Evolutionary conservation across 1,140 invertebrate species (phyloP).

Genomic region (Drosophila leontia): DNA sequence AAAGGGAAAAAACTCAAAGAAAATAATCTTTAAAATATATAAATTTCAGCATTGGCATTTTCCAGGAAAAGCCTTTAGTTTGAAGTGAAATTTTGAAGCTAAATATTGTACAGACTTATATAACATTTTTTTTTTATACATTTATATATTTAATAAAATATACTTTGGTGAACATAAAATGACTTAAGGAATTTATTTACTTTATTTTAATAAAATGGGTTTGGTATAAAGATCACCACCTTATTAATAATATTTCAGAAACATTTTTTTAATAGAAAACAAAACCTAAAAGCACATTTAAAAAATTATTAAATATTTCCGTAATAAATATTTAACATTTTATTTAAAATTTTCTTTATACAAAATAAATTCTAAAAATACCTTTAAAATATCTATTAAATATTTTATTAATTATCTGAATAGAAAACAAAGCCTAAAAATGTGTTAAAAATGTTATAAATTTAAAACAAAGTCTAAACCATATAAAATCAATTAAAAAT

Average conservation of each 20-base stretch:
- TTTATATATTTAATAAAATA: constrained; percentile 37
- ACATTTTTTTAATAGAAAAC: too few relatives aligned
- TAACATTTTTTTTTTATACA: constrained; percentile 12
- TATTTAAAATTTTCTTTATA: too few relatives aligned
- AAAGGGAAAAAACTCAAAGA: background rate
- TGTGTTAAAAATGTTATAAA: background rate
- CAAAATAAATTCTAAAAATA: background rate
- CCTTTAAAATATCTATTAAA: background rate
- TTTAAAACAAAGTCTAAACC: too few relatives aligned
- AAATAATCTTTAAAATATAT: too few relatives aligned
- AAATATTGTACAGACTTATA: constrained; percentile 15
- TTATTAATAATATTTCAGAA: too few relatives aligned
- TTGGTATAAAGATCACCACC: too few relatives aligned
- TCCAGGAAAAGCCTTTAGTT: constrained; percentile 13
- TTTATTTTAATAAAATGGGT: too few relatives aligned
- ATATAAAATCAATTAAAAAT: background rate
- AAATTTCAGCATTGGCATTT: constrained; percentile 23
- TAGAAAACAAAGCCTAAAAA: too few relatives aligned
- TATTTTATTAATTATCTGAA: background rate
- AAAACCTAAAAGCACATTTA: too few relatives aligned
- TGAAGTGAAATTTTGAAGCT: background rate
- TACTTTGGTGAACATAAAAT: background rate
- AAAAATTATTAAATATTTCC: too few relatives aligned
- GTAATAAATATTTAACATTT: too few relatives aligned
- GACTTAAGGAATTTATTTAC: too few relatives aligned